Percentiles rank a stretch among this genome's conserved stretches.
phyloP scores from a whole-genome alignment of 2,797 vertebrate genomes.

The Acanthopagrus latus region DNA sequence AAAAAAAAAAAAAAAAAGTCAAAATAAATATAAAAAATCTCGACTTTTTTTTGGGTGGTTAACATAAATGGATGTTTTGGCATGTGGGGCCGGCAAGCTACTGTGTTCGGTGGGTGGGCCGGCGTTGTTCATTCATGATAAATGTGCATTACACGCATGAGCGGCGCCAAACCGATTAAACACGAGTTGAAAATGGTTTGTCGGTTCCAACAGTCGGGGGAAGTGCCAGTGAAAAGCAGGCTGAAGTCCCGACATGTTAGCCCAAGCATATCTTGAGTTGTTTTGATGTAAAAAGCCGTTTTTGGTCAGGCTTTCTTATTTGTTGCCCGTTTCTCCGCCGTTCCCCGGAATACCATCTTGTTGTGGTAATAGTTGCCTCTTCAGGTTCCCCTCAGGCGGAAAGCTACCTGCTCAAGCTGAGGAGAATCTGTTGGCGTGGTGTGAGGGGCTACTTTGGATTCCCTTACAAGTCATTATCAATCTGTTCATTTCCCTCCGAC shows the following conservation, averaged over 20 bases:
- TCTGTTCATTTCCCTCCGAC: constrained; percentile 50
- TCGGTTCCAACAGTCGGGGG: constrained; percentile 34
- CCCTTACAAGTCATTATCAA: constrained; percentile 64
- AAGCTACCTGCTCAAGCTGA: constrained; percentile 44
- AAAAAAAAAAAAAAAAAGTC: constrained; percentile 9
- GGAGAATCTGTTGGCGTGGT: constrained; percentile 34
- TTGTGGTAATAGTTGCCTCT: constrained; percentile 36
- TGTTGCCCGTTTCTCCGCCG: constrained; percentile 1
- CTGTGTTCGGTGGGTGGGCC: constrained; percentile 60
- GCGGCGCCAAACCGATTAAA: constrained; percentile 65
- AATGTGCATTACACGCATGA: constrained; percentile 73
- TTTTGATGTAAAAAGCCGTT: constrained; percentile 54
- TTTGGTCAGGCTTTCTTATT: neutral
- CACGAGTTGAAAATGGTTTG: constrained; percentile 53
- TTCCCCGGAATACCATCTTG: neutral
- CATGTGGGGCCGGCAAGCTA: constrained; percentile 28
- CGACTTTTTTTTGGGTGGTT: constrained; percentile 10
- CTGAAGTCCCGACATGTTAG: constrained; percentile 47
- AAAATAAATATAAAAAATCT: neutral
- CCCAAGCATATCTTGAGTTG: constrained; percentile 55
- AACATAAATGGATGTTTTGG: constrained; percentile 69
- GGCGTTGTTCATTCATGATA: constrained; percentile 76
- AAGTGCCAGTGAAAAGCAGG: constrained; percentile 52
- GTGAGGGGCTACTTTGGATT: constrained; percentile 43
- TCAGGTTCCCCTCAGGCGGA: constrained; percentile 27